Evolutionary conservation across 2,888 invertebrate species (phyloP).

Genomic region (Fragum whitleyi): DNA sequence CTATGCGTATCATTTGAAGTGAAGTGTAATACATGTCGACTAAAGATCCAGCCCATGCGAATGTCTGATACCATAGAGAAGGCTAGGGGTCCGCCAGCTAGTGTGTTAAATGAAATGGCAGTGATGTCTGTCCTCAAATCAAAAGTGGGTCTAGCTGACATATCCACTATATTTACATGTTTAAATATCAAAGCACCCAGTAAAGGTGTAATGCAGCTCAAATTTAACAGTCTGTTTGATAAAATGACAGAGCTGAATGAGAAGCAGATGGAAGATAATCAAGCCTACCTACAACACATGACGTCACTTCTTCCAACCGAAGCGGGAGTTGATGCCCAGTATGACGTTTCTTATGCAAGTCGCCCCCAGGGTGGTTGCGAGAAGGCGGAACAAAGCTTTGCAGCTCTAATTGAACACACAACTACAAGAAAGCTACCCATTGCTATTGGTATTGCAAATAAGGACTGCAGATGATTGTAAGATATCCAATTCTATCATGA

Average conservation of each 20-base stretch:
- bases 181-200: conserved; percentile 31
- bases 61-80: too few relatives aligned
- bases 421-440: conserved; percentile 2
- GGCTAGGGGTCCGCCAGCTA: conserved; percentile 6
- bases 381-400: too few relatives aligned
- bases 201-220: conserved; percentile 6
- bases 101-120: conserved; percentile 13
- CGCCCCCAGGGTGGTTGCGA: too few relatives aligned
- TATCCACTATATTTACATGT: conserved; percentile 15
- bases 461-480: too few relatives aligned
- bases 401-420: conserved; percentile 18
- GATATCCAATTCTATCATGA: too few relatives aligned
- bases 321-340: conserved; percentile 5
- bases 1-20: too few relatives aligned
- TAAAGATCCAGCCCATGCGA: too few relatives aligned
- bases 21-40: too few relatives aligned
- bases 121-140: neutral
- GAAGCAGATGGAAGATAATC: conserved; percentile 16
- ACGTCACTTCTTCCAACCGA: conserved; percentile 19
- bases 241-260: too few relatives aligned
- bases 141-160: too few relatives aligned
- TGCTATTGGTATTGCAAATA: conserved; percentile 14
- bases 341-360: conserved; percentile 17
- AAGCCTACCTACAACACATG: conserved; percentile 15
- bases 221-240: conserved; percentile 6